A percentile compares a stretch with the other conserved stretches of the same genome.
phyloP scores from a whole-genome alignment of 2,113 vertebrate species.

The Burhinus oedicnemus region DNA sequence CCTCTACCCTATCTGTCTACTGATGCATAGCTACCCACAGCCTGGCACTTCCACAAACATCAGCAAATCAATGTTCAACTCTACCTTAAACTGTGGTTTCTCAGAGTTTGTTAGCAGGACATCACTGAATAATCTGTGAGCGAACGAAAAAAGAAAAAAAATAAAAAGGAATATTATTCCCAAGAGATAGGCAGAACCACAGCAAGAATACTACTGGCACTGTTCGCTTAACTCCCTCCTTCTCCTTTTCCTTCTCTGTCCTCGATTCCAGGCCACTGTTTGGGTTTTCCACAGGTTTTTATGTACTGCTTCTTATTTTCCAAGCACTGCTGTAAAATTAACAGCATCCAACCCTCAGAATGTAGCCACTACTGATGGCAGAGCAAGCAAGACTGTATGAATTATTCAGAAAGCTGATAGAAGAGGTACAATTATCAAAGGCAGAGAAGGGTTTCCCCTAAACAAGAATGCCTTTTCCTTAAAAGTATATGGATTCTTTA shows the following conservation, averaged over 20 bases:
- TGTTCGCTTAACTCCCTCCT: background rate
- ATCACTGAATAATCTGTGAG: slow-evolving; percentile 89
- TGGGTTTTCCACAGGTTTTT: background rate
- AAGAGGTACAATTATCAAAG: background rate
- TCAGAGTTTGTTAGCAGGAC: slow-evolving; percentile 87
- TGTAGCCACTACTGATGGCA: background rate
- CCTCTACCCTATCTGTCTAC: no score
- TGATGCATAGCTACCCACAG: background rate
- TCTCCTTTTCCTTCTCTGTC: background rate
- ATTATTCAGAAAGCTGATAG: background rate
- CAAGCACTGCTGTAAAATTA: background rate
- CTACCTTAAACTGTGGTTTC: slow-evolving; percentile 95
- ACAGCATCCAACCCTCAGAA: background rate
- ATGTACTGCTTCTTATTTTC: background rate
- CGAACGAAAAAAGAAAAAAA: background rate
- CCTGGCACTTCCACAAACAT: background rate
- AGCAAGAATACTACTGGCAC: background rate
- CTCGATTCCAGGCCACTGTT: background rate
- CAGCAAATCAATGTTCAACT: background rate
- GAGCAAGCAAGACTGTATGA: background rate
- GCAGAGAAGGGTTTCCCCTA: background rate
- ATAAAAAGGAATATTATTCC: background rate
- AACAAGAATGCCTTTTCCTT: background rate
- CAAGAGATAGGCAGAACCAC: background rate
- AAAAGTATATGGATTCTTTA: background rate